Percentiles rank a stretch among this genome's conserved stretches.
phyloP scores from a whole-genome alignment of 2,113 vertebrate species.

The Nestor notabilis region DNA sequence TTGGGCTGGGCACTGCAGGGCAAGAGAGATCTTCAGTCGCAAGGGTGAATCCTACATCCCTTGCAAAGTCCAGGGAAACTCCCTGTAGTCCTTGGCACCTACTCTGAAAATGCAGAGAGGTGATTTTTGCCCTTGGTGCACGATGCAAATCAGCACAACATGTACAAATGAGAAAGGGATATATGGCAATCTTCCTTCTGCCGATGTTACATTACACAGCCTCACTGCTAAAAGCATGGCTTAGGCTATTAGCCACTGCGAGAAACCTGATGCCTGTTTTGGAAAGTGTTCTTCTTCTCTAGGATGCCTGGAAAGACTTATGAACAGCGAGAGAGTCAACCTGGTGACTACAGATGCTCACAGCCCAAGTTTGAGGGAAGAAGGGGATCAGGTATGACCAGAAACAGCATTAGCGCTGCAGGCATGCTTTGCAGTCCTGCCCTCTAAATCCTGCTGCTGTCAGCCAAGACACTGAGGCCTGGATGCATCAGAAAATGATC shows the following conservation, averaged over 20 bases:
- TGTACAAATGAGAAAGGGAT: not conserved
- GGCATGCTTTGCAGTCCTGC: not conserved
- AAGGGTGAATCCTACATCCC: rapidly evolving
- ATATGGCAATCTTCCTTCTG: not conserved
- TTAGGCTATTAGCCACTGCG: not conserved
- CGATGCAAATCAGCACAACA: not conserved
- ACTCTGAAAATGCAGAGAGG: not conserved
- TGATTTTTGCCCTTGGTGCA: not conserved
- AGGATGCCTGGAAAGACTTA: slow-evolving; percentile 49
- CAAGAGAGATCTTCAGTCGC: not conserved
- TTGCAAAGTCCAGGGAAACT: not conserved
- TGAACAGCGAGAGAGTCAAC: not conserved
- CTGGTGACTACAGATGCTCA: not conserved
- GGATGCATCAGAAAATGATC: not conserved
- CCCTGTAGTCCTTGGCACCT: not conserved
- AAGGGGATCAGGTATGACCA: not conserved
- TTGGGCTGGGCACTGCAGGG: not conserved
- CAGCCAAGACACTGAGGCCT: not conserved
- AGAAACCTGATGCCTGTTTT: slow-evolving; percentile 33
- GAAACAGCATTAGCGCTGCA: not conserved
- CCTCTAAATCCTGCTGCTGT: not conserved
- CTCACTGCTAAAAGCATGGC: not conserved
- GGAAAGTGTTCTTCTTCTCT: not conserved
- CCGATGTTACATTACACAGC: not conserved
- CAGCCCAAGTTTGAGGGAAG: slow-evolving; percentile 28